Conservation (phyloP, 2,113 vertebrate species). For the Mustela lutreola region DNA sequence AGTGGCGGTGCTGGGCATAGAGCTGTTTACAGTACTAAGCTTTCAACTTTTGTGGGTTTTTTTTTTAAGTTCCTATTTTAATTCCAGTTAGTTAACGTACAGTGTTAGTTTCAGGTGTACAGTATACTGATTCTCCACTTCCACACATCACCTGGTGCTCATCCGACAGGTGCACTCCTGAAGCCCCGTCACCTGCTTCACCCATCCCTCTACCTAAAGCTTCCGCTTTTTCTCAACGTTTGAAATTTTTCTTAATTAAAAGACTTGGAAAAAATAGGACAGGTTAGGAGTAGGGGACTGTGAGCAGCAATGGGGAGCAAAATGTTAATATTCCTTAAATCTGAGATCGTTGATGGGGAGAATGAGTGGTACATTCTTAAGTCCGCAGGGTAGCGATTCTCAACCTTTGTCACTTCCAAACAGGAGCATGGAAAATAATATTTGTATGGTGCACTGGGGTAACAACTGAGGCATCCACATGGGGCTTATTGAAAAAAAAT, state of each 20-base stretch:
- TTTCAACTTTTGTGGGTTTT: neutral
- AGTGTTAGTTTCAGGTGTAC: neutral
- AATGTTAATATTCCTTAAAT: neutral
- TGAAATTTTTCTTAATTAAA: neutral
- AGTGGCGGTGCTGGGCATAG: neutral
- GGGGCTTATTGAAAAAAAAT: neutral
- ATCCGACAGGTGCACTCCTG: neutral
- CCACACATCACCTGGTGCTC: neutral
- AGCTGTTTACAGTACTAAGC: neutral
- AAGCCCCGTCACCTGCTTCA: neutral
- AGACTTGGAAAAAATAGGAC: neutral
- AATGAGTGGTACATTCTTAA: neutral
- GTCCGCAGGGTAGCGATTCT: neutral
- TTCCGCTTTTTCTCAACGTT: neutral
- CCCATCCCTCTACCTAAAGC: neutral
- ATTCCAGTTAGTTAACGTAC: neutral
- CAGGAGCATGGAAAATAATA: neutral
- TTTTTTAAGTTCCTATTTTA: neutral
- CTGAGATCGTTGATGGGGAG: neutral
- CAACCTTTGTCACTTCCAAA: neutral
- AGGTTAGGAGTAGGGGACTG: neutral
- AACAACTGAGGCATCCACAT: neutral
- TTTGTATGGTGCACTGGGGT: neutral
- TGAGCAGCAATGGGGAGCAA: neutral
- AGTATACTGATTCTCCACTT: neutral